Evolutionary conservation across 1,140 invertebrate genomes (phyloP), one percentile per base, ranked within the genome.

Genomic region (Matsumurasca onukii): DNA sequence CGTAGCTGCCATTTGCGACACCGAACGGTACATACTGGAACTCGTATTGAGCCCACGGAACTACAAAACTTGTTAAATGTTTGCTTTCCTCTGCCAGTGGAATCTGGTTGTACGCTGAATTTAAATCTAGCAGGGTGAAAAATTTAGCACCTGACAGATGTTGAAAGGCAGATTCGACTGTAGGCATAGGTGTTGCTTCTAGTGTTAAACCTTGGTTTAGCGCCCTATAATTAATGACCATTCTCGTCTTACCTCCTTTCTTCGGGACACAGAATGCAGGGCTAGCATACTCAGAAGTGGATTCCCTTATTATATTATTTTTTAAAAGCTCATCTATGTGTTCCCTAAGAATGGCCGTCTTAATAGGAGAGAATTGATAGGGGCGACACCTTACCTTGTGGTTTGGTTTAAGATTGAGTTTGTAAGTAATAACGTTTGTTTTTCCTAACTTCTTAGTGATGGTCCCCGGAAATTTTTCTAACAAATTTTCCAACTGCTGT

Each of bases 261-360:
- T 61, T 61, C 5, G 57, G 57, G 9, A 61, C 57, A 3, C 24
- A 30, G 30, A 61, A 61, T 27, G 57, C 57, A 12, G 57, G 57
- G 3, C 22, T 27, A 30, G 57, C 3, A 13, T 27, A 61, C 24
- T 13, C 2, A 9, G 57, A 61, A 3, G 20, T 61, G 3, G 57
- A 61, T 25, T 3, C 3, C 25, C 27, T 24, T 27, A 61, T 61
- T 3, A 61, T 22, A 27, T 27, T 27, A 3, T 61, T 25, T 61
- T 9, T 20, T 27, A 61, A 22, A 3, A 61, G 27, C 13, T 61
- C 20, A 61, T 61, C 57, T 27, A 61, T 29, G 20, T 61, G 57
- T 29, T 61, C 13, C 30, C 57, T 3, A 3, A 61, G 12, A 12
- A 9, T 5, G 9, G 24, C 9, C 20, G 20, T 61, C 30, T 61